A percentile compares a stretch with the other conserved stretches of the same genome.
Evolutionary conservation across 1,140 invertebrate genomes (phyloP).

Genomic region (Neodiprion fabricii): DNA sequence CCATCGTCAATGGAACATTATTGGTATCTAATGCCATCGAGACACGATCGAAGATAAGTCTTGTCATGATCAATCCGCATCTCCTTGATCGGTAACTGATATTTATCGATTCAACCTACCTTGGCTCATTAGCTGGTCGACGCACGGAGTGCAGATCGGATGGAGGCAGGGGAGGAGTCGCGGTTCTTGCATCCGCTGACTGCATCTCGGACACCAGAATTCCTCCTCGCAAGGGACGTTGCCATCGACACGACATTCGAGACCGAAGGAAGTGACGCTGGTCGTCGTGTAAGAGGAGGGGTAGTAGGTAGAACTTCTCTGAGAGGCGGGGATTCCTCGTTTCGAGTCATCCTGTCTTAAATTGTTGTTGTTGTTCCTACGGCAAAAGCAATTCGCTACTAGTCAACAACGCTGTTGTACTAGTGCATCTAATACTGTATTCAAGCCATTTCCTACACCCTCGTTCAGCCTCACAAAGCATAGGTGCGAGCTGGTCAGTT

Average conservation of each 20-base stretch:
- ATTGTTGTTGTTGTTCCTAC: conserved; percentile 12
- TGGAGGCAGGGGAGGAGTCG: conserved; percentile 53
- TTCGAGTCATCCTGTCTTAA: background rate
- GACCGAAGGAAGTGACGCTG: conserved; percentile 13
- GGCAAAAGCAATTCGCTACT: background rate
- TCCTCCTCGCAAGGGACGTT: conserved; percentile 23
- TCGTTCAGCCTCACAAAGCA: background rate
- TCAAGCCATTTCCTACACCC: background rate
- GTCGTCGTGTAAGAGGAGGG: conserved; percentile 24
- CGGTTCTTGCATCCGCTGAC: conserved; percentile 50
- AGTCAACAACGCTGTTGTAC: background rate
- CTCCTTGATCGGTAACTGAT: too few relatives aligned
- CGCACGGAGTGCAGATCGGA: conserved; percentile 49
- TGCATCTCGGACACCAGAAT: conserved; percentile 53
- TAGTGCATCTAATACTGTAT: conserved; percentile 11
- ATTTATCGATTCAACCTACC: conserved; percentile 15
- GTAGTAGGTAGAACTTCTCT: conserved; percentile 25
- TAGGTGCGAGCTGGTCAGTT: background rate
- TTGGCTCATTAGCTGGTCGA: conserved; percentile 46
- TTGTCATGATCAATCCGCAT: too few relatives aligned
- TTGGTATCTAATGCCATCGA: too few relatives aligned
- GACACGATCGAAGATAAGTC: too few relatives aligned
- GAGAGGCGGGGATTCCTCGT: conserved; percentile 12
- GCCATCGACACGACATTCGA: conserved; percentile 2
- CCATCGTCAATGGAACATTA: too few relatives aligned